These are phyloP conservation scores for Caenorhabditis panamensis DNA, from an alignment of 2,888 invertebrate species.

Conservation along the genomic window DNA sequence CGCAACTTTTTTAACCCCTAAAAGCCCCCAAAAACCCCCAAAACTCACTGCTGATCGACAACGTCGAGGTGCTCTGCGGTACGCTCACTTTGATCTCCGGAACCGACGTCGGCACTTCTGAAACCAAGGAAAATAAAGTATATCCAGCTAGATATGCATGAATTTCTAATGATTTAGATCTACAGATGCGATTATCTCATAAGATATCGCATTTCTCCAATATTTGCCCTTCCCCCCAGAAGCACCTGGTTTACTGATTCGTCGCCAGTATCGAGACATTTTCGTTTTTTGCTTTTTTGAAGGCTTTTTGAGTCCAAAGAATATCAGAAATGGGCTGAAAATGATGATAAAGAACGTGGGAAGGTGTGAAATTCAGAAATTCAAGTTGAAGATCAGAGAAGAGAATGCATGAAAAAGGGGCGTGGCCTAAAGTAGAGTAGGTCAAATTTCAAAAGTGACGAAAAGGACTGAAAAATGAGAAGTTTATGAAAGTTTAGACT, in stretches of 20 bases:
- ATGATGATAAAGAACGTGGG: too few species aligned
- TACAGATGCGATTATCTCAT: conserved; percentile 17
- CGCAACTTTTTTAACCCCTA: background rate
- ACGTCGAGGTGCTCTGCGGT: conserved; percentile 64
- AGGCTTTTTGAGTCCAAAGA: too few species aligned
- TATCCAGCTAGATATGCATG: too few species aligned
- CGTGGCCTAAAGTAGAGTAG: too few species aligned
- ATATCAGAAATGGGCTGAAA: too few species aligned
- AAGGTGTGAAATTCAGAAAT: too few species aligned
- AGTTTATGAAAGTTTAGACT: background rate
- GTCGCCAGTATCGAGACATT: conserved; percentile 57
- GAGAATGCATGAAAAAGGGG: too few species aligned
- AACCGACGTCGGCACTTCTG: conserved; percentile 69
- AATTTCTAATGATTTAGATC: too few species aligned
- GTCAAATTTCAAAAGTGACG: background rate
- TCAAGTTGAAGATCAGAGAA: too few species aligned
- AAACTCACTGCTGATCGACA: conserved; percentile 67
- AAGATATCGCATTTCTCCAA: too few species aligned
- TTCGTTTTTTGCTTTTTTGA: background rate
- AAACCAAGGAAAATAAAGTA: too few species aligned
- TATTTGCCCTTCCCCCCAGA: conserved; percentile 8
- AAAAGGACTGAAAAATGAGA: too few species aligned
- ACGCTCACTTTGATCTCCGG: conserved; percentile 68
- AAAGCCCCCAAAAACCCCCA: background rate
- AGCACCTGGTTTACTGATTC: conserved; percentile 63